Evolutionary conservation across 2,113 vertebrate genomes (phyloP).

Genomic region (Eurypyga helias): DNA sequence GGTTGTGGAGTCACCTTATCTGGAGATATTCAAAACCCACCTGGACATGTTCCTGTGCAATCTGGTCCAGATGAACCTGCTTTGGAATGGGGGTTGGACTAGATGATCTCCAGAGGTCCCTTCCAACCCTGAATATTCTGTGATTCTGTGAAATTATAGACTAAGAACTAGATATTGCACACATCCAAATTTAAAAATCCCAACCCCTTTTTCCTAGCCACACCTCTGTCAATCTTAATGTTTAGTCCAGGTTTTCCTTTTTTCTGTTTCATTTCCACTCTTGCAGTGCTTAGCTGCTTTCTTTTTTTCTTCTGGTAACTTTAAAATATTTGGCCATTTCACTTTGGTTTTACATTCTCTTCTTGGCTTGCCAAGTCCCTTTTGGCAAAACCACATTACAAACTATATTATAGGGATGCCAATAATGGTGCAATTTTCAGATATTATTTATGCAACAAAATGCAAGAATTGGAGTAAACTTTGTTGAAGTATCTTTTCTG

Average conservation of each 20-base stretch:
- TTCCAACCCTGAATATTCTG: not conserved
- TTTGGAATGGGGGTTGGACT: too few relatives aligned
- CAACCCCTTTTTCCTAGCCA: not conserved
- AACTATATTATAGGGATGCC: not conserved
- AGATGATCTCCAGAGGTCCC: too few relatives aligned
- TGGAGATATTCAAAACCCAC: too few relatives aligned
- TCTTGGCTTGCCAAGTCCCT: not conserved
- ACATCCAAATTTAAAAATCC: not conserved
- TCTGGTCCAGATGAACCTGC: too few relatives aligned
- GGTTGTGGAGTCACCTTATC: too few relatives aligned
- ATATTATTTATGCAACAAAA: not conserved
- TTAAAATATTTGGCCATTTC: not conserved
- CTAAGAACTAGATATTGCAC: not conserved
- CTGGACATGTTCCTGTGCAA: too few relatives aligned
- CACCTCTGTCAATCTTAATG: not conserved
- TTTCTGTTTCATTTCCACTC: not conserved
- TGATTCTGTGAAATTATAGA: not conserved
- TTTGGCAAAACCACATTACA: not conserved
- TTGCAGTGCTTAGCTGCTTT: not conserved
- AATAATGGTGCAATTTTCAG: not conserved
- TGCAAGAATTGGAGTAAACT: not conserved
- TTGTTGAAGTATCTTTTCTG: not conserved
- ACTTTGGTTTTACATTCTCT: not conserved
- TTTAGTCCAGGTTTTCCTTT: not conserved
- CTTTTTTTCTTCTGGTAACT: not conserved